A percentile compares a stretch with the other conserved stretches of the same genome.
Conservation (phyloP, 35 echinoderm and acorn worm genomes). For the Acanthaster planci region DNA sequence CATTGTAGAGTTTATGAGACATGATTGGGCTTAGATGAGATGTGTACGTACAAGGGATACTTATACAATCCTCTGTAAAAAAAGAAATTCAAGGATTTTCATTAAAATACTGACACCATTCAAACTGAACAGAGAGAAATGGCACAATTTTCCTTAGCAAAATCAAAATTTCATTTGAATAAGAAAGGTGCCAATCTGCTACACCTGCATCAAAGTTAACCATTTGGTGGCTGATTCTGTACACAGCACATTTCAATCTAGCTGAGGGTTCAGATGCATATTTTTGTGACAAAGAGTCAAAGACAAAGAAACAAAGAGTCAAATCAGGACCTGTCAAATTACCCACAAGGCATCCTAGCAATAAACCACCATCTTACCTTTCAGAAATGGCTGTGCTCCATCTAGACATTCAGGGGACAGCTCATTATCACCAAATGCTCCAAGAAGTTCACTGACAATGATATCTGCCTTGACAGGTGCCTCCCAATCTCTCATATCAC, state of each 20-base stretch:
- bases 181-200: too few relatives aligned
- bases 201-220: too few relatives aligned
- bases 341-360: too few relatives aligned
- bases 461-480: slow-evolving; percentile 93
- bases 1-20: slow-evolving; percentile 99
- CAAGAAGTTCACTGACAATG: slow-evolving; percentile 97
- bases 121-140: too few relatives aligned
- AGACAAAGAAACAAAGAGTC: too few relatives aligned
- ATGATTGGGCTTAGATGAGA: slow-evolving; percentile 95
- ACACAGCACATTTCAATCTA: too few relatives aligned
- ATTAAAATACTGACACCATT: not conserved
- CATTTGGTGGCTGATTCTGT: too few relatives aligned
- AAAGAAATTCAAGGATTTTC: slow-evolving; percentile 13
- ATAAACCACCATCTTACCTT: slow-evolving; percentile 59
- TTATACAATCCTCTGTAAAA: slow-evolving; percentile 86
- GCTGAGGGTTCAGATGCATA: too few relatives aligned
- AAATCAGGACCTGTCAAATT: too few relatives aligned
- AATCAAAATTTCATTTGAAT: too few relatives aligned
- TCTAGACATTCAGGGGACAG: slow-evolving; percentile 98
- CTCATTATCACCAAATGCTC: slow-evolving; percentile 98
- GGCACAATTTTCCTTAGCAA: too few relatives aligned
- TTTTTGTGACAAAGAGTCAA: too few relatives aligned
- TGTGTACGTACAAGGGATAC: slow-evolving; percentile 92
- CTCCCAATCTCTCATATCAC: slow-evolving; percentile 92
- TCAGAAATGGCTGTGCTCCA: slow-evolving; percentile 93